Evolutionary conservation across 2,888 invertebrate genomes (phyloP), one percentile per base, ranked within the genome.

Genomic region (Nomada hirtipes): DNA sequence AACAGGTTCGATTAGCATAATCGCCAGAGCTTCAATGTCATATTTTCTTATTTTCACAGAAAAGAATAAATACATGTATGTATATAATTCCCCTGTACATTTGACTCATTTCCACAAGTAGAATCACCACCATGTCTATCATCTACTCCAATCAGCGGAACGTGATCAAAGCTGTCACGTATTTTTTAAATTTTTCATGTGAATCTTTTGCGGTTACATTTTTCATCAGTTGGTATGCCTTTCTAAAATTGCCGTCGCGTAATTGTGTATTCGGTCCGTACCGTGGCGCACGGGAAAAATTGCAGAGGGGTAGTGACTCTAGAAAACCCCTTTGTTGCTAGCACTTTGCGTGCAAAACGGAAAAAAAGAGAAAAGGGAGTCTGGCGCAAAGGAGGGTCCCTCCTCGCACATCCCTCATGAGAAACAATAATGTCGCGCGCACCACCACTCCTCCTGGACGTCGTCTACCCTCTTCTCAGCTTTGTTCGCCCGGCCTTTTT

Each of bases 371-470:
- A 74, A 61, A 71, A 80, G 83, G 79, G 74, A 76, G 84, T 84
- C 82, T 84, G 75, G 70, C 64, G 76, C 59, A 64, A 72, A 69
- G 71, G 60, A 65, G 73, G 79, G 80, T 75, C 77, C 79, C 73
- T 85, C n/a, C 83, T 86, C 76, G 83, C 83, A 75, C 85, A 83
- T 85, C 84, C 84, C 85, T 87, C 84, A 79, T 77, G 70, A 82
- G 84, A 87, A 88, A 90, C 87, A 90, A 90, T 90, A 88, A 86
- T 87, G 88, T 87, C 86, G 86, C 86, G 81, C 82, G 78, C 74
- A 70, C 83, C 82, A 78, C 73, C 70, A 79, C 82, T 74, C 68
- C 59, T 79, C 68, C 76, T 76, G 18, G 75, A 80, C 82, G 67
- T 75, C 69, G 72, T 77, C 81, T 61, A 74, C 68, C 76, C 82